These are phyloP conservation scores for Crioceris asparagi DNA, from an alignment of 2,888 invertebrate species.

Conservation along the genomic window DNA sequence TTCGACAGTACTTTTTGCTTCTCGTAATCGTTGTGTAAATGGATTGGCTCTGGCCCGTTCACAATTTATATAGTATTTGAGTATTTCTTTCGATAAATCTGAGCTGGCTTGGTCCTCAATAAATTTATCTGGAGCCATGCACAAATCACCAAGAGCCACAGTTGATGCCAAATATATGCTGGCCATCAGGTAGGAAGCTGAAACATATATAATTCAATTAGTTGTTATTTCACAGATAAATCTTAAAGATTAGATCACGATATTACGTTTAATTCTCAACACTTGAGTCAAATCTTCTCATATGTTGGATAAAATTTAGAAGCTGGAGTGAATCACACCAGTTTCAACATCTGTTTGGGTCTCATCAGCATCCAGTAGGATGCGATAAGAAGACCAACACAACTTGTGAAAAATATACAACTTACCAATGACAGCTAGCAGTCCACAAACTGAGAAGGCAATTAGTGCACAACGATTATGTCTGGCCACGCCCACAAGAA, in stretches of 20 bases:
- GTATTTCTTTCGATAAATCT: conserved; percentile 34
- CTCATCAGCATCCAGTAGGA: too few relatives aligned
- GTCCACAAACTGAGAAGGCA: conserved; percentile 76
- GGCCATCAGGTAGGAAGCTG: conserved; percentile 82
- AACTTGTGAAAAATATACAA: too few relatives aligned
- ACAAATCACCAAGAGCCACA: conserved; percentile 67
- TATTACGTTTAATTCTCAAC: too few relatives aligned
- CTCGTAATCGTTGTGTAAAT: conserved; percentile 70
- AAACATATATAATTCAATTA: too few relatives aligned
- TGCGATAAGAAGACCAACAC: too few relatives aligned
- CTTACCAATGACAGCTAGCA: conserved; percentile 78
- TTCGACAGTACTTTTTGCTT: conserved; percentile 43
- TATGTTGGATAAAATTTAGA: too few relatives aligned
- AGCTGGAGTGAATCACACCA: too few relatives aligned
- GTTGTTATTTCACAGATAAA: too few relatives aligned
- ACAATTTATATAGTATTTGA: conserved; percentile 61
- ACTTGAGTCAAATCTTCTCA: too few relatives aligned
- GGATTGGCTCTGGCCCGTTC: conserved; percentile 69
- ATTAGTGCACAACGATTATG: conserved; percentile 84
- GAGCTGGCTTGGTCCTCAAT: conserved; percentile 34
- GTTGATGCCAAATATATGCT: conserved; percentile 74
- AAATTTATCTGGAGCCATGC: conserved; percentile 52
- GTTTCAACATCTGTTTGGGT: too few relatives aligned
- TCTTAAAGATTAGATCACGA: too few relatives aligned
- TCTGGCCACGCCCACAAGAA: conserved; percentile 79